phyloP scores from a whole-genome alignment of 2,888 invertebrate genomes.

The Byasa hedistus region DNA sequence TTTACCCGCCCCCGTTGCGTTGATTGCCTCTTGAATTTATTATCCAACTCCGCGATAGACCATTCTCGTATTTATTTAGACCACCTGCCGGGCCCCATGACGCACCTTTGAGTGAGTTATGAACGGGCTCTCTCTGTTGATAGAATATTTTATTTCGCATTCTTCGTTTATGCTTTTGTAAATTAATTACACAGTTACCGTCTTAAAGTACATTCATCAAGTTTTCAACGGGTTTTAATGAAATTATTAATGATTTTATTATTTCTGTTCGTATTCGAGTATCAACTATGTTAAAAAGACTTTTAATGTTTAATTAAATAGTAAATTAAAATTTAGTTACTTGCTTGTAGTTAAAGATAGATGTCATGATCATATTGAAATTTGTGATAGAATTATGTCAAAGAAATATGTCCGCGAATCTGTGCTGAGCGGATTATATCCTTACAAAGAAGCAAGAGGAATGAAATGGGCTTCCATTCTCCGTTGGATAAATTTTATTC shows the following conservation, averaged over 20 bases:
- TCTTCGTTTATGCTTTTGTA: conserved; percentile 54
- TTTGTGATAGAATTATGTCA: not conserved
- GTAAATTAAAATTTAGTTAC: not conserved
- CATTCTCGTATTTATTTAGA: conserved; percentile 79
- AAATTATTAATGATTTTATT: not conserved
- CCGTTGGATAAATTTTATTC: not conserved
- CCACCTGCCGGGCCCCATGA: conserved; percentile 72
- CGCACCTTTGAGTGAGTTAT: conserved; percentile 72
- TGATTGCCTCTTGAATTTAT: conserved; percentile 81
- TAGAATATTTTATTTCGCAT: conserved; percentile 76
- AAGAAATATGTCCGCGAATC: not conserved
- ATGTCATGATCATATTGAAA: not conserved
- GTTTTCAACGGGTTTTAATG: not conserved
- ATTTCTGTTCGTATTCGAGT: not conserved
- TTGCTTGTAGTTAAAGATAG: not conserved
- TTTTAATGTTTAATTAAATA: too few species aligned
- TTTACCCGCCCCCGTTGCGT: conserved; percentile 75
- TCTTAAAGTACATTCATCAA: not conserved
- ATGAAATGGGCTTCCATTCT: not conserved
- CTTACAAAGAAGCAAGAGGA: not conserved
- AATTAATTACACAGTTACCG: conserved; percentile 43
- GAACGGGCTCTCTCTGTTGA: conserved; percentile 70
- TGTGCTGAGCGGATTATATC: not conserved
- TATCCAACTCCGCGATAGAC: conserved; percentile 73
- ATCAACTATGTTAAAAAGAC: too few species aligned